phyloP scores from a whole-genome alignment of 2,888 invertebrate genomes.

The Petrolisthes cinctipes region DNA sequence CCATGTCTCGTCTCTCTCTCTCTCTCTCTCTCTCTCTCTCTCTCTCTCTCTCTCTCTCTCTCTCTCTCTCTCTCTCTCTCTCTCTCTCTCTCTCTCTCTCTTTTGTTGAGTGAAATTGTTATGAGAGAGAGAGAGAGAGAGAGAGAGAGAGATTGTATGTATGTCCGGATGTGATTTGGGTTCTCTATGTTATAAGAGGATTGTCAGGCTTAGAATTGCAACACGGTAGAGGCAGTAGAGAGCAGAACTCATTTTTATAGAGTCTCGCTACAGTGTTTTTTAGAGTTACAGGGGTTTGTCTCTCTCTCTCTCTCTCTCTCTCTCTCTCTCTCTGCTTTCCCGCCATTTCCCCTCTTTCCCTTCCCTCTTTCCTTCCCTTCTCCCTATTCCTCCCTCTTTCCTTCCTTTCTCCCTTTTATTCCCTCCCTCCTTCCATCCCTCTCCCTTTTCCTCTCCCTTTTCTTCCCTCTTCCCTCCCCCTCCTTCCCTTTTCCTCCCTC shows the following conservation, averaged over 20 bases:
- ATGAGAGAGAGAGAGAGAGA: neutral
- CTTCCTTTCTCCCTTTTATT: constrained; percentile 9
- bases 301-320: neutral
- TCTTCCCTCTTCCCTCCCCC: neutral
- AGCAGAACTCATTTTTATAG: too few species aligned
- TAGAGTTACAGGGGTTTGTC: too few species aligned
- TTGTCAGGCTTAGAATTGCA: too few species aligned
- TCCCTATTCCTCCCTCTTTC: neutral
- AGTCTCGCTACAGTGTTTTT: too few species aligned
- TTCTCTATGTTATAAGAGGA: too few species aligned
- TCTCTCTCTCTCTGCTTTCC: neutral
- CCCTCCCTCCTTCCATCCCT: neutral
- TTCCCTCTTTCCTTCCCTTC: neutral
- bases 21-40: neutral
- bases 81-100: neutral
- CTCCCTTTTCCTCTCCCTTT: neutral
- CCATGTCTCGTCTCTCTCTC: neutral
- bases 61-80: constrained; percentile 18
- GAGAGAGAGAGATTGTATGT: neutral
- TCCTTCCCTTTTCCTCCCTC: too few species aligned
- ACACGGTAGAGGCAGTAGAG: too few species aligned
- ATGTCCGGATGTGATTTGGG: too few species aligned
- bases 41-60: constrained; percentile 3
- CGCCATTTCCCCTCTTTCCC: neutral
- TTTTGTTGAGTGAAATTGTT: too few species aligned